A percentile compares a stretch with the other conserved stretches of the same genome.
These are phyloP conservation scores for Bombus superbus DNA, from an alignment of 1,140 invertebrate genomes.

Conservation along the genomic window DNA sequence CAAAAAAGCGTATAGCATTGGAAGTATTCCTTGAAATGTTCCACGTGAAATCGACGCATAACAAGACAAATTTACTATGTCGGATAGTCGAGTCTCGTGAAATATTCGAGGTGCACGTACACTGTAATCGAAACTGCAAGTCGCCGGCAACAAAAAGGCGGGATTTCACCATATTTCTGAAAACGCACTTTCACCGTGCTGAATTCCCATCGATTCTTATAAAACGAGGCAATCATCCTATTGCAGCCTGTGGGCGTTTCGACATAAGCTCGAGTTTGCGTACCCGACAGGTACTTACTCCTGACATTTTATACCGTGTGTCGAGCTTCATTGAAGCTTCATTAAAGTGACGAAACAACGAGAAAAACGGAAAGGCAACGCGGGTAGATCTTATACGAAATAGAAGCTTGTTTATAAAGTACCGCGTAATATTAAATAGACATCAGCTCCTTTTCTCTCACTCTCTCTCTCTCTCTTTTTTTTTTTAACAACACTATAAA, in stretches of 20 bases:
- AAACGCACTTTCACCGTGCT: slow-evolving; percentile 40
- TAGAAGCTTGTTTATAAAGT: background rate
- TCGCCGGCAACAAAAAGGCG: background rate
- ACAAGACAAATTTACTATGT: slow-evolving; percentile 4
- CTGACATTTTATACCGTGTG: background rate
- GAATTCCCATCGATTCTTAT: slow-evolving; percentile 30
- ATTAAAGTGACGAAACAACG: background rate
- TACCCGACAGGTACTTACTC: too few relatives aligned
- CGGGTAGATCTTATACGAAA: accelerated
- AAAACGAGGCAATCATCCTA: slow-evolving; percentile 13
- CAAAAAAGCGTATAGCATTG: background rate
- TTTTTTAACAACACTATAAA: background rate
- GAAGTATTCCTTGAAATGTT: background rate
- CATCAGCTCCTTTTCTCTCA: background rate
- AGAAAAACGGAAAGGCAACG: too few relatives aligned
- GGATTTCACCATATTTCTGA: slow-evolving; percentile 40
- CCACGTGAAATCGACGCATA: background rate
- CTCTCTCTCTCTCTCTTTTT: background rate
- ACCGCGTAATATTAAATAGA: background rate
- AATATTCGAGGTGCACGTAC: background rate
- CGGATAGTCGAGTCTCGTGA: background rate
- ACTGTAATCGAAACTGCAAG: slow-evolving; percentile 12
- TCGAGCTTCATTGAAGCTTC: background rate
- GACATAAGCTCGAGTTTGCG: background rate
- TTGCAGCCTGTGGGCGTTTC: background rate